A percentile compares a stretch with the other conserved stretches of the same genome.
These are phyloP conservation scores for Adrianichthys oophorus DNA, from an alignment of 2,797 vertebrate genomes.

Conservation along the genomic window DNA sequence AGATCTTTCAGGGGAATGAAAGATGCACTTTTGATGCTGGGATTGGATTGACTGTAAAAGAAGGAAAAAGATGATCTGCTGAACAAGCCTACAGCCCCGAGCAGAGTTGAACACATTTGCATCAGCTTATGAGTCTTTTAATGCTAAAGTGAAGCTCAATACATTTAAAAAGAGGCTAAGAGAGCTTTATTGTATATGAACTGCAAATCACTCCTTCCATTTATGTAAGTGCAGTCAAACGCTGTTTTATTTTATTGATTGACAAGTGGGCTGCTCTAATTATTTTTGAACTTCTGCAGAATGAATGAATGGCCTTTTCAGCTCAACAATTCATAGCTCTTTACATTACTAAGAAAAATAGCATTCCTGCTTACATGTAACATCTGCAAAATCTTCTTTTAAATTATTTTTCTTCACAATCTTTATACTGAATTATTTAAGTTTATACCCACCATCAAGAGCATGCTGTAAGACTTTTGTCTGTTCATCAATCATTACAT, in stretches of 20 bases:
- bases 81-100: too few species aligned
- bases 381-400: too few species aligned
- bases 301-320: too few species aligned
- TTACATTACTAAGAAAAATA: too few species aligned
- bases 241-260: neutral
- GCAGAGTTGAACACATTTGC: slow-evolving; percentile 14
- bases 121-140: slow-evolving; percentile 14
- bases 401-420: too few species aligned
- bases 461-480: too few species aligned
- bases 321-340: too few species aligned
- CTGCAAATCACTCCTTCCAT: slow-evolving; percentile 8
- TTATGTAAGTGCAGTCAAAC: slow-evolving; percentile 10
- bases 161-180: slow-evolving; percentile 9
- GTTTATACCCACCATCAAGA: too few species aligned
- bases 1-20: slow-evolving; percentile 16
- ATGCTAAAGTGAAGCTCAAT: slow-evolving; percentile 14
- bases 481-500: too few species aligned
- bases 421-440: too few species aligned
- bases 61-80: slow-evolving; percentile 10
- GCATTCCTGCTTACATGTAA: too few species aligned
- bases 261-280: neutral
- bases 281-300: too few species aligned
- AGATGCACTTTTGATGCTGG: slow-evolving; percentile 27
- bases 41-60: slow-evolving; percentile 45
- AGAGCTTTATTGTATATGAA: slow-evolving; percentile 6